Evolutionary conservation across 1,140 invertebrate genomes (phyloP).

Genomic region (Drosophila asahinai): DNA sequence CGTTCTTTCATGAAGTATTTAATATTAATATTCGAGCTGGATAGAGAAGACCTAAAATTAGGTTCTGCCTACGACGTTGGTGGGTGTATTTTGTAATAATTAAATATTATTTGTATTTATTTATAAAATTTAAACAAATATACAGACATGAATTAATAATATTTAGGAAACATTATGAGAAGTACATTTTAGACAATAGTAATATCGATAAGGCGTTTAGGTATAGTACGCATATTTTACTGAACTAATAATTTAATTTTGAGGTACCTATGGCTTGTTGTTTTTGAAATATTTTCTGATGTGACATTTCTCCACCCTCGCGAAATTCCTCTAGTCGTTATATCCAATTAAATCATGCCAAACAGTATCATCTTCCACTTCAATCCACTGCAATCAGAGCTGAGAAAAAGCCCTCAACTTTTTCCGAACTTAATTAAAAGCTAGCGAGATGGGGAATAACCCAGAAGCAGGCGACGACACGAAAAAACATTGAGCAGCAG

Average conservation of each 20-base stretch:
- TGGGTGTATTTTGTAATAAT: neutral
- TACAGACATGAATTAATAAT: neutral
- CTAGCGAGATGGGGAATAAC: neutral
- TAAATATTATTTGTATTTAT: too few species aligned
- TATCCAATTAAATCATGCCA: constrained; percentile 4
- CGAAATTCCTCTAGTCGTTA: neutral
- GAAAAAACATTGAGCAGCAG: constrained; percentile 27
- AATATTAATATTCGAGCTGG: neutral
- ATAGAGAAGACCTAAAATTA: neutral
- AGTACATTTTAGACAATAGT: too few species aligned
- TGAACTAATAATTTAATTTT: neutral
- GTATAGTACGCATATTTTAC: too few species aligned
- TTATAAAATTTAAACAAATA: too few species aligned
- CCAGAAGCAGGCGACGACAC: constrained; percentile 20
- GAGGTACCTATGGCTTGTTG: neutral
- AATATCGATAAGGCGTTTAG: too few species aligned
- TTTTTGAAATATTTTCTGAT: neutral
- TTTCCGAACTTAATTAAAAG: constrained; percentile 65
- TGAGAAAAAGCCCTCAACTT: constrained; percentile 32
- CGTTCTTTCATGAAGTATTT: neutral
- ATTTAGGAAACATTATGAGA: too few species aligned
- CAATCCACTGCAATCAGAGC: constrained; percentile 18
- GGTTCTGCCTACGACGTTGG: neutral
- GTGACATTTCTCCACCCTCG: neutral
- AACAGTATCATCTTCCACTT: constrained; percentile 11